phyloP scores from a whole-genome alignment of 1,140 invertebrate species.

The Piezodorus guildinii region DNA sequence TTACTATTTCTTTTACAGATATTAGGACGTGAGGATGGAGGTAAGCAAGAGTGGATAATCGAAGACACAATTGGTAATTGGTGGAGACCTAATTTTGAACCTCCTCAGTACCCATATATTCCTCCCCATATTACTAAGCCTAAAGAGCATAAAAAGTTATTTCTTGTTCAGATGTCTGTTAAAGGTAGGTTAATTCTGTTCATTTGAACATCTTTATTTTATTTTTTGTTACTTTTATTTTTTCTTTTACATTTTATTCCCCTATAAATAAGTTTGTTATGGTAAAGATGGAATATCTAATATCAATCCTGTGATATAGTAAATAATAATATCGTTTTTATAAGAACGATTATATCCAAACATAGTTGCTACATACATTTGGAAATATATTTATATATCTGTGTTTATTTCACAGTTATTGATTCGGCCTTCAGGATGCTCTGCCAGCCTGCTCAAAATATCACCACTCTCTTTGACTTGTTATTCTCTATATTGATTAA shows the following conservation, averaged over 20 bases:
- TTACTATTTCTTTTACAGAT: constrained; percentile 52
- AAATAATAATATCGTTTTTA: not conserved
- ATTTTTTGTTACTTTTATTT: too few species aligned
- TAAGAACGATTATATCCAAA: not conserved
- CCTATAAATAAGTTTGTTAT: too few species aligned
- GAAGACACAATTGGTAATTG: constrained; percentile 99
- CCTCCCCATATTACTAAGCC: constrained; percentile 98
- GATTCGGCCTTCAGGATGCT: not conserved
- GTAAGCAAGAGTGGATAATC: constrained; percentile 95
- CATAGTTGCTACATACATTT: not conserved
- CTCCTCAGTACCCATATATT: constrained; percentile 97
- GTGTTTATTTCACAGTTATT: constrained; percentile 18
- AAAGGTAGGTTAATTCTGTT: constrained; percentile 52
- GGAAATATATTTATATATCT: constrained; percentile 10
- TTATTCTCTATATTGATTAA: not conserved
- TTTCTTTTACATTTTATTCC: too few species aligned
- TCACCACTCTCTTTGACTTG: not conserved
- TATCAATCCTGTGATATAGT: too few species aligned
- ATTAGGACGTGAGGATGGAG: constrained; percentile 90
- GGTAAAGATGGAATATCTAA: too few species aligned
- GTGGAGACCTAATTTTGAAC: constrained; percentile 99
- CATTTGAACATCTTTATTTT: too few species aligned
- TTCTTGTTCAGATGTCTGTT: constrained; percentile 93
- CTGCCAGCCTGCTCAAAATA: constrained; percentile 3
- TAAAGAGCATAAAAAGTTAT: constrained; percentile 96